Percentiles rank a stretch among this genome's conserved stretches.
These are phyloP conservation scores for Sterrhoptilus dennistouni DNA, from an alignment of 2,113 vertebrate genomes.

Conservation along the genomic window DNA sequence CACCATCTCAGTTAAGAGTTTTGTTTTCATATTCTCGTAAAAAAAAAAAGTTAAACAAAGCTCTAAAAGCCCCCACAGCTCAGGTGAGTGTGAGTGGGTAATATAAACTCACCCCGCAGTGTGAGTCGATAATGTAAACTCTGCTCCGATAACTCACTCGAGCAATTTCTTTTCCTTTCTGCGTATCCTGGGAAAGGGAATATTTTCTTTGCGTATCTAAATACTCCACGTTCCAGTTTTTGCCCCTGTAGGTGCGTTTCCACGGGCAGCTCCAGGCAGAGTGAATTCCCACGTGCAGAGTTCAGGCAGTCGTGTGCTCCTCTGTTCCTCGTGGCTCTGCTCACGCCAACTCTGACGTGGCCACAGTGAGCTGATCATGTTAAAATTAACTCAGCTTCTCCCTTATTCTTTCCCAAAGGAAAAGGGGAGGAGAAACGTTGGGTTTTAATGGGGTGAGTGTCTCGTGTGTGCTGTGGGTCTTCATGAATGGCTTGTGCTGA, in stretches of 20 bases:
- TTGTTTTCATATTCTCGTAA: background rate
- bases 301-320: background rate
- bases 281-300: background rate
- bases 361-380: fast-evolving
- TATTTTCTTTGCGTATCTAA: background rate
- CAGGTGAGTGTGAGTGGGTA: background rate
- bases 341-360: background rate
- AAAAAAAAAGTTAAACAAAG: background rate
- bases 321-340: background rate
- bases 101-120: background rate
- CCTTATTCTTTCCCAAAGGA: background rate
- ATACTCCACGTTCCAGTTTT: background rate
- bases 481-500: background rate
- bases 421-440: background rate
- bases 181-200: fast-evolving
- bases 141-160: background rate
- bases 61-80: background rate
- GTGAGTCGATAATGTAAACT: background rate
- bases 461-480: background rate
- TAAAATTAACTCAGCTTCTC: background rate
- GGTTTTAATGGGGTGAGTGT: background rate
- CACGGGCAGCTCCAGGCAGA: background rate
- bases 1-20: background rate
- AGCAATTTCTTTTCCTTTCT: background rate
- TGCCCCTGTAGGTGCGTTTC: background rate